A percentile compares a stretch with the other conserved stretches of the same genome.
These are phyloP conservation scores for Polypedilum pembai DNA, from an alignment of 1,140 invertebrate genomes.

Conservation along the genomic window DNA sequence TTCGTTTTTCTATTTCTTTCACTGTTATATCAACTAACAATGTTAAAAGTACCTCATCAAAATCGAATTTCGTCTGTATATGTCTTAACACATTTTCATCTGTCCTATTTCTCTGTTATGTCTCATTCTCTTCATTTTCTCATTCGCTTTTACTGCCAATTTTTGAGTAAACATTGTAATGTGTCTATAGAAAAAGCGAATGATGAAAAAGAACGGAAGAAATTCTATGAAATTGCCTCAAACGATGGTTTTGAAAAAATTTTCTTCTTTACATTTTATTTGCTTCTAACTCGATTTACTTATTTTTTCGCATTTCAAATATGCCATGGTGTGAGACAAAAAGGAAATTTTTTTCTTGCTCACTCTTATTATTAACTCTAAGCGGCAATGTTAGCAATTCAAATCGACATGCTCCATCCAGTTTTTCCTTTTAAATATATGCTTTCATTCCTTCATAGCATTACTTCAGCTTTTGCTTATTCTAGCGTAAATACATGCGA, in stretches of 20 bases:
- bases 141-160: background rate
- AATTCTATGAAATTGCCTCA: background rate
- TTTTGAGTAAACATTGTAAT: background rate
- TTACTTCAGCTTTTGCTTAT: no score
- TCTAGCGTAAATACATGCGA: no score
- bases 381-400: constrained; percentile 7
- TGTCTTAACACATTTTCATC: background rate
- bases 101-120: background rate
- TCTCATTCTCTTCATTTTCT: background rate
- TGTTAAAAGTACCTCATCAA: constrained; percentile 12
- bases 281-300: background rate
- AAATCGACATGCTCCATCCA: background rate
- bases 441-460: no score
- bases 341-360: background rate
- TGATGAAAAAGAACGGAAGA: background rate
- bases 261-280: background rate
- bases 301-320: background rate
- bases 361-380: background rate
- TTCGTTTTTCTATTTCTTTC: background rate
- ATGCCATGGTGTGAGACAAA: background rate
- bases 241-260: background rate
- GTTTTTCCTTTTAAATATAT: background rate
- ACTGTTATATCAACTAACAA: background rate
- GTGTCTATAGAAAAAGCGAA: no score
- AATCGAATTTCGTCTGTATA: background rate